These are phyloP conservation scores for Pan troglodytes DNA, from an alignment of 2,113 vertebrate genomes.

Conservation along the genomic window NHGRI_mPanTro3-v2.1_pri NC_086016.1:31989501-31990000, in stretches of 20 bases:
- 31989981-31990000: neutral
- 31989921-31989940: neutral
- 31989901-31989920: neutral
- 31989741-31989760: neutral
- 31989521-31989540: neutral
- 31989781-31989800: neutral
- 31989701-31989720: neutral
- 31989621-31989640: neutral
- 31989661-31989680: neutral
- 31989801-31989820: neutral
- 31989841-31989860: neutral
- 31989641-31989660: neutral
- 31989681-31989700: neutral
- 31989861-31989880: neutral
- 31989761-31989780: neutral
- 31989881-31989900: neutral
- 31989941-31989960: neutral
- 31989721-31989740: neutral
- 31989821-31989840: neutral
- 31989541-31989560: neutral
- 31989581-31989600: neutral
- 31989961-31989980: neutral
- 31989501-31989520: neutral
- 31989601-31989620: neutral
- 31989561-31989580: neutral